Evolutionary conservation across 2,888 invertebrate genomes (phyloP), one percentile per base, ranked within the genome.

Genomic region (Nasonovia ribisnigri): DNA sequence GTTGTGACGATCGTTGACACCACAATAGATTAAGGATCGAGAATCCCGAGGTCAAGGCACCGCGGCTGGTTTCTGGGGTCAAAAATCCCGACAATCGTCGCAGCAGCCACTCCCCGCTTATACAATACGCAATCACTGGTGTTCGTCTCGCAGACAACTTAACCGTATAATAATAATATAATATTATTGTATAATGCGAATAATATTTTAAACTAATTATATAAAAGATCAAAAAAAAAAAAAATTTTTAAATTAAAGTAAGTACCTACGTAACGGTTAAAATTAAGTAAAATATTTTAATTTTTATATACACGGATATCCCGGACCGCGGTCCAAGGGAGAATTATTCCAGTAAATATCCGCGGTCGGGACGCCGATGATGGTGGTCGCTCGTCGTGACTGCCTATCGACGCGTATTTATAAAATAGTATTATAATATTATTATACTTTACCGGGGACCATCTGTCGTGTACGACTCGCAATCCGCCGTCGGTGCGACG

Each of bases 291-390:
- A 10, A 26, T 36, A 77, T 77, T 77, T 77, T 16, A 1, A 77
- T 36, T 8, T 77, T 20, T 42, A 77, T 36, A 0, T 86, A n/a
- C 46, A 46, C 86, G 43, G 86, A 24, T n/a, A 24, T 77, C 93
- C 57, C 54, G n/a, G 89, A 89, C 89, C 93, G 57, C 93, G 93
- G 93, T 93, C 93, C 89, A 57, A 48, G 42, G 67, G 86, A 13
- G 11, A 86, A 46, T 0, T 46, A 6, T 4, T 46, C 16, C 20
- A 20, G 20, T 29, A 86, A 26, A 57, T 86, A 89, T 93, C 93
- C 93, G 89, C 89, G 93, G 89, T 57, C 93, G 26, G 24, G 93
- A 54, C 5, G 43, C n/a, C 42, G 91, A 16, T 11, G 89, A 43
- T 42, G 29, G 77, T 57, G 43, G 77, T 36, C 77, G 77, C 36